These are phyloP conservation scores for Xylota segnis DNA, from an alignment of 2,888 invertebrate species.

Conservation along the genomic window DNA sequence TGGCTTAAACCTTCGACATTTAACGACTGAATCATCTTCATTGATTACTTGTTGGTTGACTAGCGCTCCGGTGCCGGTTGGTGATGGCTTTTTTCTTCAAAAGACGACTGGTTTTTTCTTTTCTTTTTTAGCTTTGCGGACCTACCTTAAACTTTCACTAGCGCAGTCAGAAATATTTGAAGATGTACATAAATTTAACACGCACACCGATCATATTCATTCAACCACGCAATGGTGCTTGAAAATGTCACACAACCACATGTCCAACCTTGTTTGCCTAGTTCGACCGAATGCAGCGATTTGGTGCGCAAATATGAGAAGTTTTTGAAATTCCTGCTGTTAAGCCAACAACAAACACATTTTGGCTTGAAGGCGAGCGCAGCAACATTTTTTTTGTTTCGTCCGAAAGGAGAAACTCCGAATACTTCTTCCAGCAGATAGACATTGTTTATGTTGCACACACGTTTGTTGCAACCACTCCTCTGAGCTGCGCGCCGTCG, in stretches of 20 bases:
- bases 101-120: constrained; percentile 3
- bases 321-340: constrained; percentile 66
- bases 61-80: constrained; percentile 28
- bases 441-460: constrained; percentile 62
- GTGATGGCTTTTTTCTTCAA: constrained; percentile 34
- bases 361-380: constrained; percentile 44
- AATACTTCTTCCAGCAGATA: constrained; percentile 53
- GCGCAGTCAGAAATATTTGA: constrained; percentile 39
- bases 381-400: constrained; percentile 61
- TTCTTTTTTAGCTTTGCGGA: constrained; percentile 22
- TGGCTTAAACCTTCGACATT: constrained; percentile 61
- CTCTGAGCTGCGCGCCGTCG: constrained; percentile 19
- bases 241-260: constrained; percentile 67
- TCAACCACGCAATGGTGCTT: constrained; percentile 46
- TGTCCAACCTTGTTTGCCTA: constrained; percentile 50
- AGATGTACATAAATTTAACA: constrained; percentile 71
- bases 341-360: constrained; percentile 36
- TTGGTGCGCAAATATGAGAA: constrained; percentile 38
- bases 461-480: constrained; percentile 51
- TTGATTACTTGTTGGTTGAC: constrained; percentile 44
- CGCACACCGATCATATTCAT: constrained; percentile 65
- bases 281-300: constrained; percentile 26
- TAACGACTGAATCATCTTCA: constrained; percentile 75
- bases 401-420: constrained; percentile 67
- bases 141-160: constrained; percentile 75